Conservation (phyloP, 2,113 vertebrate genomes). For the Caretta caretta region DNA sequence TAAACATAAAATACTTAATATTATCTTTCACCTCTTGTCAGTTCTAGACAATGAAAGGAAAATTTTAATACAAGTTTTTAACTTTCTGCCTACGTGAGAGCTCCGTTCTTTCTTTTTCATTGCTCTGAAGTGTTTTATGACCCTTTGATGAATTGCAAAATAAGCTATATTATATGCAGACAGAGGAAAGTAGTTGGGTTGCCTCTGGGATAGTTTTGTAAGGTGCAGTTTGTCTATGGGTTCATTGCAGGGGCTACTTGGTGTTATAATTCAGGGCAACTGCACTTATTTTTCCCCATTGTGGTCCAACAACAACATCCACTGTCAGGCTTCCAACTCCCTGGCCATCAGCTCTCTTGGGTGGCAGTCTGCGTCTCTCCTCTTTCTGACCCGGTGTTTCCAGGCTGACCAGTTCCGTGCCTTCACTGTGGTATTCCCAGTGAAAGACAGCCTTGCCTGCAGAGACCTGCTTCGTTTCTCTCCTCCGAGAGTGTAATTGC, state of each 20-base stretch:
- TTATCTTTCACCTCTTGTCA: background rate
- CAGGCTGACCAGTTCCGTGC: background rate
- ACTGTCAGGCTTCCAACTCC: background rate
- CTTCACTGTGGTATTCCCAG: background rate
- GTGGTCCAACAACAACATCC: background rate
- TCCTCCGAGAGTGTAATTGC: background rate
- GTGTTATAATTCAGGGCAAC: fast-evolving
- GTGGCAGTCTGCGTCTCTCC: too few relatives aligned
- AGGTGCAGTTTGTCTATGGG: fast-evolving
- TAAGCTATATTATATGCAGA: fast-evolving
- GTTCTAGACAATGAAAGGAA: background rate
- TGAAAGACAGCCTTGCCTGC: background rate
- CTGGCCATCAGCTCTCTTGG: background rate
- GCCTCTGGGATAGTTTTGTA: fast-evolving
- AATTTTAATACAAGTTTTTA: background rate
- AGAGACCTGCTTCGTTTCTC: background rate
- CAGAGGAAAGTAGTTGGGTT: background rate
- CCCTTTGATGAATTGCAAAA: background rate
- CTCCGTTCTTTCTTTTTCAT: background rate
- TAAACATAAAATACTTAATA: background rate
- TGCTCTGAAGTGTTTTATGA: background rate
- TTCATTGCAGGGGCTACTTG: background rate
- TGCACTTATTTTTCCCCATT: background rate
- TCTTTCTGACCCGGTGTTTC: background rate
- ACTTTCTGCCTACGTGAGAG: background rate